phyloP scores from a whole-genome alignment of 2,888 invertebrate species.

The Sesamia inferens region DNA sequence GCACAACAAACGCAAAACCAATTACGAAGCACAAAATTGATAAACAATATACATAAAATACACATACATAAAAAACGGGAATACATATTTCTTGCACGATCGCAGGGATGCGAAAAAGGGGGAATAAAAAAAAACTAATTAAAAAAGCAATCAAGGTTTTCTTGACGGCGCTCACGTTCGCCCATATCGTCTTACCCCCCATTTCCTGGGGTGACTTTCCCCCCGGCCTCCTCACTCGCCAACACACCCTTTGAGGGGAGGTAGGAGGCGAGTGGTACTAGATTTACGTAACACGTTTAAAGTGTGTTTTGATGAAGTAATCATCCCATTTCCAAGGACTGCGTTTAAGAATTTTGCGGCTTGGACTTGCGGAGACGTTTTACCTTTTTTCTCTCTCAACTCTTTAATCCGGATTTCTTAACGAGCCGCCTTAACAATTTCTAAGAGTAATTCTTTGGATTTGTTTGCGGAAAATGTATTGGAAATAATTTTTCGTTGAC shows the following conservation, averaged over 20 bases:
- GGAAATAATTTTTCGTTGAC: slow-evolving; percentile 65
- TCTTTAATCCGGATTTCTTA: slow-evolving; percentile 87
- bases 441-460: slow-evolving; percentile 74
- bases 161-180: slow-evolving; percentile 90
- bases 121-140: slow-evolving; percentile 89
- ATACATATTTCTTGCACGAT: slow-evolving; percentile 88
- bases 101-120: slow-evolving; percentile 88
- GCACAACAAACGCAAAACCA: slow-evolving; percentile 7
- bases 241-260: slow-evolving; percentile 84
- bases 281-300: slow-evolving; percentile 90
- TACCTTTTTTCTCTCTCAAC: slow-evolving; percentile 80
- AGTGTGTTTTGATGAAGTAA: slow-evolving; percentile 91
- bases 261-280: slow-evolving; percentile 84
- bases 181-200: slow-evolving; percentile 90
- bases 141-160: slow-evolving; percentile 91
- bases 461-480: slow-evolving; percentile 73
- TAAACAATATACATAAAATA: slow-evolving; percentile 72
- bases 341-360: slow-evolving; percentile 89
- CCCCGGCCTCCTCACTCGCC: slow-evolving; percentile 69
- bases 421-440: slow-evolving; percentile 83
- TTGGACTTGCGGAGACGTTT: slow-evolving; percentile 80
- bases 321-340: slow-evolving; percentile 89
- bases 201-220: slow-evolving; percentile 78
- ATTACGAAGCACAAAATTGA: slow-evolving; percentile 63
- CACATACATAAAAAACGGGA: slow-evolving; percentile 73